phyloP scores from a whole-genome alignment of 1,140 invertebrate genomes.

The Sitophilus oryzae region DNA sequence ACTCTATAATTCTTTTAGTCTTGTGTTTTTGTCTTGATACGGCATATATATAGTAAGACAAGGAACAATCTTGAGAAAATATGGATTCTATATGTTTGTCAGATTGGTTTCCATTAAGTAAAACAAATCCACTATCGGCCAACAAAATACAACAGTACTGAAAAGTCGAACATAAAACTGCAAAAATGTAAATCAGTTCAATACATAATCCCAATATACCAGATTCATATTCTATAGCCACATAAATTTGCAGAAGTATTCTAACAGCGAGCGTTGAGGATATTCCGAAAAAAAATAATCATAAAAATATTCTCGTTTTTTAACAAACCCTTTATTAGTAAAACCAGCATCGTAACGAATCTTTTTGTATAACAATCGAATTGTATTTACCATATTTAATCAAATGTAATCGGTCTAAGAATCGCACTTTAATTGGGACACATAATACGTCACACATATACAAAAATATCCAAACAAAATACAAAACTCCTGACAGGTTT shows the following conservation, averaged over 20 bases:
- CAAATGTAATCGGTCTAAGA: not conserved
- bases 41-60: not conserved
- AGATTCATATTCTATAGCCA: not conserved
- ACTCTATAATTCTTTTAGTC: not conserved
- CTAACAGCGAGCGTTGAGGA: not conserved
- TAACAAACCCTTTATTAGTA: not conserved
- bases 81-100: not conserved
- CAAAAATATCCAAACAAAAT: not conserved
- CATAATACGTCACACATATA: not conserved
- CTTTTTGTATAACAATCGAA: not conserved
- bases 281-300: not conserved
- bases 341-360: not conserved
- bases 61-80: not conserved
- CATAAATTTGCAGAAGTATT: not conserved
- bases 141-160: not conserved
- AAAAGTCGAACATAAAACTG: not conserved
- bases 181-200: not conserved
- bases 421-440: not conserved
- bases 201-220: not conserved
- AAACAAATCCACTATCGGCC: not conserved
- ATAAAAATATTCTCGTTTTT: not conserved
- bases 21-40: not conserved
- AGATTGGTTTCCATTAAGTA: not conserved
- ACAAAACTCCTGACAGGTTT: not conserved
- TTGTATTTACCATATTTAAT: not conserved